Base-by-base conservation (phyloP, 2,888 invertebrate genomes). In the Polylopha cassiicola region DNA sequence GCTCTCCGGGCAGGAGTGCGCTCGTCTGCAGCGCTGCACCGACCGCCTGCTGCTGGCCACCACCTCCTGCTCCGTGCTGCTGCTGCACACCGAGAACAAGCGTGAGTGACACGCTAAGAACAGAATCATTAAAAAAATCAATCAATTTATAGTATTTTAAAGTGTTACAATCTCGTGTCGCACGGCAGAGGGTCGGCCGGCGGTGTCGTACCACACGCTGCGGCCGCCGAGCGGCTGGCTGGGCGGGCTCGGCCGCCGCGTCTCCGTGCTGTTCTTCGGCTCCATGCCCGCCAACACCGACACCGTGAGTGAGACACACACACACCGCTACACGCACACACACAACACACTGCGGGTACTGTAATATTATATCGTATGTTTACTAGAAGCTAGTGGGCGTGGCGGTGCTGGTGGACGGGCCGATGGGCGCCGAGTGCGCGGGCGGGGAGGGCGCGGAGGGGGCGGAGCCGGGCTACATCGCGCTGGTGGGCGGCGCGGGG, bases 1-100 rank as follows among this genome's bases (percentile, higher is more conserved):
- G 63, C 82, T 98, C 17, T 94, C 95, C 15, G 95, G 95, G 0
- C 94, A 95, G 73, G 95, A 95, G 77, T 95, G 95, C 57, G 93
- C 93, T 55, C 89, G 90, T 37, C 77, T 95, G 9, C 87, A 90
- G 1, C 89, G 91, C 30, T 87, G 91, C 32, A 88, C 90, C 0
- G 87, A 91, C 29, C 95, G 95, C 1, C 92, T 95, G 60, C 88
- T 97, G 51, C 86, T 97, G 30, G 95, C 95, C 0, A 98, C 97
- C 6, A 97, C 97, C 0, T 97, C 97, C 0, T 95, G 95, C 61
- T 95, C 94, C 1, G 87, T 97, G 16, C 90, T 95, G 61, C 38
- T 73, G 24, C 53, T 77, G 15, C 59, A 58, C 7, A 70, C 73
- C 4, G 56, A 64, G 15, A 45, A 58, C 21, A 37, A 63, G 8